Evolutionary conservation across 2,113 vertebrate genomes (phyloP), one percentile per base, ranked within the genome.

Genomic region (Xiphophorus hellerii): DNA sequence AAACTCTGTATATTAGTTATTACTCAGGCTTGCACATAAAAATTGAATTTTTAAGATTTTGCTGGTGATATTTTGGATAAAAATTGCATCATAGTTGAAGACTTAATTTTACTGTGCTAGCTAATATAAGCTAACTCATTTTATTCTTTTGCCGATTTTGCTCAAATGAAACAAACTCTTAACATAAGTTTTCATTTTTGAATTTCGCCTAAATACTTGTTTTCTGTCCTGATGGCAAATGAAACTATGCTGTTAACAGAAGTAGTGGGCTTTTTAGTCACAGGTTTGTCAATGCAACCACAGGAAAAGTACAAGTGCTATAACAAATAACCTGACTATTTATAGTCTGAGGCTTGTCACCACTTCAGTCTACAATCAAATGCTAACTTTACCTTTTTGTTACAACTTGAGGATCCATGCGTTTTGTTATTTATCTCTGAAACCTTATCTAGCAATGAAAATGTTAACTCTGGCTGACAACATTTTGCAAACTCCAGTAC

Each of bases 271-370:
- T 61, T 28, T 62, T 62, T 13, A 62, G 13, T 29, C 60, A 61
- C n/a, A 11, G 27, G 27, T 62, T 62, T 62, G 37, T n/a, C 12
- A n/a, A 14, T 66, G 65, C 12, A 14, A n/a, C 13, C 8, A 31
- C 51, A 67, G 31, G 39, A 42, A 77, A 39, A 25, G 20, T 37
- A 66, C 37, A 37, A n/a, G 22, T 66, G 44, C 17, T 48, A 48
- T 20, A 48, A 69, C 42, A 35, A 61, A 37, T 51, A 70, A 31
- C 30, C 61, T 58, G 20, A 39, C 39, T 51, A 58, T 73, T 73
- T 70, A 22, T 37, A 65, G 60, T 61, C 17, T 28, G 5, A 64
- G 13, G 35, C 44, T 42, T 67, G 29, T 33, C 35, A 35, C 30
- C 22, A 5, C 20, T 66, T 12, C 33, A 27, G 65, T 28, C 35